phyloP scores from a whole-genome alignment of 2,797 vertebrate genomes.

The Labroides dimidiatus region DNA sequence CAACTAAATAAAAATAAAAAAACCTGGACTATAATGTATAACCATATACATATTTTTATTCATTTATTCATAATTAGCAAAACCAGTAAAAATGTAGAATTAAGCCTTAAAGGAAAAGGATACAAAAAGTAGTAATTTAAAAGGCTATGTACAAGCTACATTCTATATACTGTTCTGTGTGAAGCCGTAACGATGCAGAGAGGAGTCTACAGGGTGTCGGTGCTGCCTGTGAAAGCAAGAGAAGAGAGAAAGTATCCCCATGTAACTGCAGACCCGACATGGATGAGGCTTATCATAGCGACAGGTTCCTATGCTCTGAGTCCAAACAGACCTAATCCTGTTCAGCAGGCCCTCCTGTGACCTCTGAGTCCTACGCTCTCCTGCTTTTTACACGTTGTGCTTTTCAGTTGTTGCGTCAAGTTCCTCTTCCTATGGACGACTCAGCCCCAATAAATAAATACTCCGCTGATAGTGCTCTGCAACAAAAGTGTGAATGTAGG shows the following conservation, averaged over 20 bases:
- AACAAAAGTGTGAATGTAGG: constrained; percentile 41
- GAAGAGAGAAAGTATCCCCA: constrained; percentile 86
- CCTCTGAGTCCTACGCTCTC: no score
- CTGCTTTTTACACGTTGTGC: constrained; percentile 82
- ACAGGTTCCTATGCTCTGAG: constrained; percentile 31
- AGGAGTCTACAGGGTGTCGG: constrained; percentile 76
- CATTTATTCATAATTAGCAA: constrained; percentile 86
- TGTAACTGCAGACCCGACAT: constrained; percentile 69
- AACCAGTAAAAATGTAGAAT: constrained; percentile 92
- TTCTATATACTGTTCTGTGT: constrained; percentile 95
- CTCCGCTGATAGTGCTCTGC: constrained; percentile 78
- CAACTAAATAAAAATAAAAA: constrained; percentile 34
- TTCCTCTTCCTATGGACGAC: constrained; percentile 64
- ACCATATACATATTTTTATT: constrained; percentile 67
- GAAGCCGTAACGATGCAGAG: constrained; percentile 85
- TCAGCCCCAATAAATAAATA: constrained; percentile 79
- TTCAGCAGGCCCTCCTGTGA: no score
- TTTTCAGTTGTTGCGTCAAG: constrained; percentile 73
- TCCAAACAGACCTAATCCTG: no score
- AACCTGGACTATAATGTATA: constrained; percentile 69
- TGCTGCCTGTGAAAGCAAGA: constrained; percentile 93
- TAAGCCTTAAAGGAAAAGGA: constrained; percentile 87
- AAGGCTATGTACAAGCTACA: constrained; percentile 99
- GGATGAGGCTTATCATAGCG: constrained; percentile 83
- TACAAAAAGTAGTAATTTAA: constrained; percentile 95